A percentile compares a stretch with the other conserved stretches of the same genome.
Conservation (phyloP, 2,113 vertebrate genomes). For the Helogale parvula region DNA sequence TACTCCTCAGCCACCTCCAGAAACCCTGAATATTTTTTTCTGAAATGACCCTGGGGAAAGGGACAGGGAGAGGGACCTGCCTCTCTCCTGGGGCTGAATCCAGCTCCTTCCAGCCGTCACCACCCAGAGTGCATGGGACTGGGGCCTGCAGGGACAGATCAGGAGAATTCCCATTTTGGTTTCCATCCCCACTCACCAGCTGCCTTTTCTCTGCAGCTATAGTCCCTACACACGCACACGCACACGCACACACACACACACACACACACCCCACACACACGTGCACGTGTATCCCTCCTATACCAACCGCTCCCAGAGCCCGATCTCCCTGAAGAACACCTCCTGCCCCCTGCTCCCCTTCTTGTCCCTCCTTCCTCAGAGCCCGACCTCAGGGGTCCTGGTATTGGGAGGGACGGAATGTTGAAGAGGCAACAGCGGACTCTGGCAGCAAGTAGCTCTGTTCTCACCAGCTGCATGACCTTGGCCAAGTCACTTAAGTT, state of each 20-base stretch:
- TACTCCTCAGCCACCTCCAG: neutral
- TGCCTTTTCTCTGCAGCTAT: neutral
- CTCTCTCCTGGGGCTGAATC: neutral
- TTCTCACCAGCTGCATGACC: neutral
- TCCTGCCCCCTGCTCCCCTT: neutral
- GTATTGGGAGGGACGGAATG: neutral
- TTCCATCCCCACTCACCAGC: neutral
- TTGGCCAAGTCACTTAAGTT: neutral
- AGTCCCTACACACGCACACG: neutral
- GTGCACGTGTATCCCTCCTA: neutral
- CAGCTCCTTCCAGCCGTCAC: neutral
- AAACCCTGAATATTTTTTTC: neutral
- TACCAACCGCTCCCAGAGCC: neutral
- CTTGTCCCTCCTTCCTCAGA: neutral
- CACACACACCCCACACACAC: too few species aligned
- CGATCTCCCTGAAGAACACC: neutral
- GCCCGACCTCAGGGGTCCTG: neutral
- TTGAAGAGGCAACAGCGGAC: neutral
- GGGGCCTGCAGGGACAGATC: neutral
- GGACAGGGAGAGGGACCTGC: neutral
- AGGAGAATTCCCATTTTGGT: neutral
- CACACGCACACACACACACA: neutral
- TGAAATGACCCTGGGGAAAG: neutral
- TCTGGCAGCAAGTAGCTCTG: neutral
- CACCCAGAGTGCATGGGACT: neutral